phyloP scores from a whole-genome alignment of 2,888 invertebrate species.

The Xylota sylvarum region DNA sequence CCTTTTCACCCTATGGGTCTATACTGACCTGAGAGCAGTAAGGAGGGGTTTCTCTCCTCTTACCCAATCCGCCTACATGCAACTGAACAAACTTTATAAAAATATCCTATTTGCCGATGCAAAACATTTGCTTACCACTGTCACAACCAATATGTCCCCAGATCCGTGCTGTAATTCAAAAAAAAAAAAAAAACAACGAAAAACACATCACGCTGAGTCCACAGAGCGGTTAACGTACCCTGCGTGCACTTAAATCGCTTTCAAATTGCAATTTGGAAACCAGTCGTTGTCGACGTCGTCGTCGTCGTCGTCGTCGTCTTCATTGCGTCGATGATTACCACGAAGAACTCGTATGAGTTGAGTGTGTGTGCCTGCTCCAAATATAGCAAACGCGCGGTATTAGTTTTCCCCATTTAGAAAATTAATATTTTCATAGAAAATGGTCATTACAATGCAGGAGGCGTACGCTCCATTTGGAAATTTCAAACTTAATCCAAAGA shows the following conservation, averaged over 20 bases:
- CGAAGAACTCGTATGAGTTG: constrained; percentile 19
- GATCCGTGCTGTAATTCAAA: constrained; percentile 12
- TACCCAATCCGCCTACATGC: too few species aligned
- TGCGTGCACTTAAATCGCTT: constrained; percentile 56
- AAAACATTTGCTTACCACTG: constrained; percentile 41
- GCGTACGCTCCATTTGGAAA: constrained; percentile 64
- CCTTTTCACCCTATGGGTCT: too few species aligned
- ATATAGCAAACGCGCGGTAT: constrained; percentile 60
- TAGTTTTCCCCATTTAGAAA: constrained; percentile 58
- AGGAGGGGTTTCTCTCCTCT: too few species aligned
- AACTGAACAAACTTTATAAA: too few species aligned
- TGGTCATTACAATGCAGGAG: constrained; percentile 58
- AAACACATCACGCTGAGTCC: constrained; percentile 21
- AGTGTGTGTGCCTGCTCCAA: constrained; percentile 42
- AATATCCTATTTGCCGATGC: too few species aligned
- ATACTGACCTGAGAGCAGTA: too few species aligned
- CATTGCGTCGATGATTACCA: constrained; percentile 12
- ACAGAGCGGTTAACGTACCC: constrained; percentile 65
- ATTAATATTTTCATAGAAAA: constrained; percentile 64
- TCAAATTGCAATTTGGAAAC: constrained; percentile 68
- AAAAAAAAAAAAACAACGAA: constrained; percentile 1
- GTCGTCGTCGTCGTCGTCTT: constrained; percentile 22
- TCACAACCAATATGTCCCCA: constrained; percentile 31
- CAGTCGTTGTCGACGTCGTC: neutral
- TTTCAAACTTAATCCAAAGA: constrained; percentile 63